A percentile compares a stretch with the other conserved stretches of the same genome.
Evolutionary conservation across 1,140 invertebrate species (phyloP).

Genomic region (Ostrea edulis): DNA sequence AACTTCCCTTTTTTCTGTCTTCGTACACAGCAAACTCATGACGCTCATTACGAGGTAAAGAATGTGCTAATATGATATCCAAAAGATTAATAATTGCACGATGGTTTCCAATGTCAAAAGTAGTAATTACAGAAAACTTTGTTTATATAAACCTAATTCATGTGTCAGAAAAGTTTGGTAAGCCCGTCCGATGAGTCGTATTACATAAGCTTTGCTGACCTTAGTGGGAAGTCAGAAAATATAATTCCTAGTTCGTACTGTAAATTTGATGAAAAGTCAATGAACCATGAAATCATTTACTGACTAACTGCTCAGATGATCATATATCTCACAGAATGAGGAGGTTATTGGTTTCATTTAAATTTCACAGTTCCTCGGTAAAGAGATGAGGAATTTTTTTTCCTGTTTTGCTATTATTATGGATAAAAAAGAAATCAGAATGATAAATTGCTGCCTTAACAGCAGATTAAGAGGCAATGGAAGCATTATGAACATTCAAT

Average conservation of each 20-base stretch:
- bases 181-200: neutral
- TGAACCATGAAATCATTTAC: slow-evolving; percentile 3
- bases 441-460: slow-evolving; percentile 37
- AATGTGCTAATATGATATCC: too few relatives aligned
- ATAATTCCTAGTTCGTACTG: neutral
- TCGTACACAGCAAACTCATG: too few relatives aligned
- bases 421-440: slow-evolving; percentile 27
- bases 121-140: neutral
- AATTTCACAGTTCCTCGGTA: neutral
- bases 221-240: neutral
- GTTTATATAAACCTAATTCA: neutral
- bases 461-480: slow-evolving; percentile 5
- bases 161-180: neutral
- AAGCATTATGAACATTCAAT: slow-evolving; percentile 21
- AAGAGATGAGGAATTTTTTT: neutral
- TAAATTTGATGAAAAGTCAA: slow-evolving; percentile 1
- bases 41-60: too few relatives aligned
- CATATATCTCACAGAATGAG: neutral
- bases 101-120: neutral
- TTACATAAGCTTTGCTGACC: neutral
- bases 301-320: neutral
- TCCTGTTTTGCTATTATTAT: neutral
- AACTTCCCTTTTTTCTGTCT: too few relatives aligned
- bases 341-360: neutral
- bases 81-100: too few relatives aligned